Evolutionary conservation across 2,113 vertebrate species (phyloP), one percentile per base, ranked within the genome.

Genomic region (Cnemophilus loriae): DNA sequence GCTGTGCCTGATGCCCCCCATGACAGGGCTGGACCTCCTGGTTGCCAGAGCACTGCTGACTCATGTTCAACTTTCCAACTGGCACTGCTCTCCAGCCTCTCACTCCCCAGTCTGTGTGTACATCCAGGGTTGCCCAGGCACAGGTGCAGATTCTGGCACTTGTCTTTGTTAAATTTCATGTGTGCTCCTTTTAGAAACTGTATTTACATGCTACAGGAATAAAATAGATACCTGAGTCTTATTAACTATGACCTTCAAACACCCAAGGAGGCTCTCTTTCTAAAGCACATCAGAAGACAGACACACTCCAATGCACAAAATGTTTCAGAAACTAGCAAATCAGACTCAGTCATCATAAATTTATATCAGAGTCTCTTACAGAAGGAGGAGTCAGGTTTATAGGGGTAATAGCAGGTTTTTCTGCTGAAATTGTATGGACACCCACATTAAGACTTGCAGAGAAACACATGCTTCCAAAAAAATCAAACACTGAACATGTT

Each of bases 41-140:
- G 53, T 53, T 68, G 87, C 46, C 69, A 60, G 39, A 46, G 39
- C 53, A 55, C 61, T 60, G 24, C 70, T 83, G 79, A 0, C 30
- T 41, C n/a, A 2, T 2, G 6, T 16, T 61, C 70, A 55, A 0
- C 39, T 35, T 55, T 41, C n/a, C 0, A 3, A 33, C 11, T 26
- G 30, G 47, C 47, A 41, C 14, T 35, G 35, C 42, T 42, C 18
- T 69, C 41, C 63, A 76, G 55, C 41, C 21, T 68, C 41, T 53
- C 21, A 27, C 21, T 35, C 41, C 1, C 2, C 47, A 61, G n/a
- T 47, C 47, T 84, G 17, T 37, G 4, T 1, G 1, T 8, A 28
- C 16, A 63, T 24, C 15, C 15, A 14, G 35, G 26, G 49, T 3
- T 77, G 9, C 32, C 56, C 41, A 35, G 15, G 32, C 26, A 15